Evolutionary conservation across 2,888 invertebrate genomes (phyloP).

Genomic region (Parnassius smintheus): DNA sequence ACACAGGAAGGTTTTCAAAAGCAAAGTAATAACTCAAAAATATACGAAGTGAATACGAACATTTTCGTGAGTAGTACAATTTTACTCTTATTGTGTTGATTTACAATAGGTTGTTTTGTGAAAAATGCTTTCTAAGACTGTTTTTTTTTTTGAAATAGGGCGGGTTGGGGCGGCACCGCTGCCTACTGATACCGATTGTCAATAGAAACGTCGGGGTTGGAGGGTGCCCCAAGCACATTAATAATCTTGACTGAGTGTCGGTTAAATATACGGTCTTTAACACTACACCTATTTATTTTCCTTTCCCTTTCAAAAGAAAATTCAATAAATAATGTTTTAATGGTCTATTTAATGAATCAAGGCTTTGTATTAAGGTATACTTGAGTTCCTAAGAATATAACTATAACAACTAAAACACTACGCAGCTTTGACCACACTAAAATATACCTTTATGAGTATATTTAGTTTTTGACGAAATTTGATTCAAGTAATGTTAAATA

Average conservation of each 20-base stretch:
- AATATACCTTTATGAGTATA: no score
- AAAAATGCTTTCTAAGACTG: constrained; percentile 42
- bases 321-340: no score
- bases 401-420: no score
- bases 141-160: constrained; percentile 38
- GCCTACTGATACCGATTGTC: constrained; percentile 37
- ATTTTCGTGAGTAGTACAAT: constrained; percentile 52
- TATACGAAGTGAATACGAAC: constrained; percentile 40
- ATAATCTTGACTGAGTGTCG: constrained; percentile 37
- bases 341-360: no score
- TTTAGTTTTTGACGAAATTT: no score
- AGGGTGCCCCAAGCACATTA: constrained; percentile 41
- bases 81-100: constrained; percentile 52
- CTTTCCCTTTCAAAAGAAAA: no score
- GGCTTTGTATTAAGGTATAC: no score
- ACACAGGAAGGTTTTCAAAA: constrained; percentile 40
- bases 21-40: constrained; percentile 42
- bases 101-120: constrained; percentile 47
- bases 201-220: constrained; percentile 36
- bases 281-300: constrained; percentile 1
- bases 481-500: no score
- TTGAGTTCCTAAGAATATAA: no score
- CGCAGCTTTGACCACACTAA: no score
- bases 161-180: constrained; percentile 31
- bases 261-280: constrained; percentile 15